phyloP scores from a whole-genome alignment of 2,113 vertebrate genomes.

The Hippocampus zosterae region DNA sequence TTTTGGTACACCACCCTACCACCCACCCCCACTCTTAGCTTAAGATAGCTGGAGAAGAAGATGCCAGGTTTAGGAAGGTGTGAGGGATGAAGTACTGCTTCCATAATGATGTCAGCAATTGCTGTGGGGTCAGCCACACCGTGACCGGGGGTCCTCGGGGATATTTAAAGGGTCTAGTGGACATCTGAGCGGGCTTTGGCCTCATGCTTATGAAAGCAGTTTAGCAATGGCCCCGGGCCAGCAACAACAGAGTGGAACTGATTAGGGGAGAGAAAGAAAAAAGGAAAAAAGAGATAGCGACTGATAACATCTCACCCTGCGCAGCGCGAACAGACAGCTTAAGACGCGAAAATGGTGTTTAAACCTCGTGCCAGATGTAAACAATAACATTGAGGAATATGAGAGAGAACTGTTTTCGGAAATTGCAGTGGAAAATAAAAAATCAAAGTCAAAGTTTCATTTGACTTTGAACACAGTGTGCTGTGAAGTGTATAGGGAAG shows the following conservation, averaged over 20 bases:
- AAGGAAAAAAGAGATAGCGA: conserved; percentile 58
- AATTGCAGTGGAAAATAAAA: conserved; percentile 11
- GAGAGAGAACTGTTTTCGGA: conserved; percentile 25
- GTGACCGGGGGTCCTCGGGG: conserved; percentile 24
- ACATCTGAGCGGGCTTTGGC: conserved; percentile 59
- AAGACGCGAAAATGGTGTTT: conserved; percentile 42
- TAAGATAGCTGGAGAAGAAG: conserved; percentile 43
- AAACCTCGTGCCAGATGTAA: conserved; percentile 39
- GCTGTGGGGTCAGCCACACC: conserved; percentile 40
- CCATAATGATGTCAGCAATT: conserved; percentile 42
- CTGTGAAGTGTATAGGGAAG: too few species aligned
- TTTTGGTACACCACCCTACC: not conserved
- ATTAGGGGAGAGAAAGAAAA: conserved; percentile 53
- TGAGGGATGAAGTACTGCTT: conserved; percentile 30
- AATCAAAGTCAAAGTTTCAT: not conserved
- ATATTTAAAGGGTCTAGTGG: conserved; percentile 45
- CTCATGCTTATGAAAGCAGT: conserved; percentile 68
- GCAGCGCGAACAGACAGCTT: conserved; percentile 65
- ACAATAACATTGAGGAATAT: conserved; percentile 40
- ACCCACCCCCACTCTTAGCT: conserved; percentile 33
- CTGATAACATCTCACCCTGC: conserved; percentile 70
- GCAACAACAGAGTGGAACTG: conserved; percentile 69
- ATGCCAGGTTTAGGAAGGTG: conserved; percentile 43
- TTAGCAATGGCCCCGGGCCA: conserved; percentile 59
- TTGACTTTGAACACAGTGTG: not conserved